Base-by-base conservation (phyloP, 2,888 invertebrate genomes). In the Chorisops tibialis region DNA sequence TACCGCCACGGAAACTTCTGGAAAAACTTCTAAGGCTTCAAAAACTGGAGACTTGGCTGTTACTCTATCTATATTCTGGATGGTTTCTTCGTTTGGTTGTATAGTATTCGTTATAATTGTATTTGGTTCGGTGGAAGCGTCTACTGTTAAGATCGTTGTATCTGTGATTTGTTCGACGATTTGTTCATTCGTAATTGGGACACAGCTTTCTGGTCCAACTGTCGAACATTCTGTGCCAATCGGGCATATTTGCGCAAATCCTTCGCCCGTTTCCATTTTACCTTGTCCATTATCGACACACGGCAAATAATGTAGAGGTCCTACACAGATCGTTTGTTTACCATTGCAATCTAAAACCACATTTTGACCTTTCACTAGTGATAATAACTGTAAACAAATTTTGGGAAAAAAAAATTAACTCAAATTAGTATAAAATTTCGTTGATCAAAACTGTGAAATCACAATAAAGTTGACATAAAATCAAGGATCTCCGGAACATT, bases 121-220 rank as follows among this genome's bases (percentile, higher is more conserved):
- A 18, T 35, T 59, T n/a, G 59, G 47, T n/a, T 47, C 16, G 38
- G 19, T 48, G 7, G 16, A 59, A 59, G 59, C 22, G 59, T 49
- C 49, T 48, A 18, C 49, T 59, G 35, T 11, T 59, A 9, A 21
- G 16, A n/a, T 14, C 16, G 35, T 12, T 38, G 59, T 48, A 38
- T 30, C 11, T 37, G 30, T 12, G 21, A 22, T 37, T 7, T 47
- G n/a, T 16, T 59, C 38, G 38, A 39, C n/a, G 30, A 37, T 6
- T 16, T 16, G 2, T 16, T 22, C 16, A 7, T 18, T 39, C 39
- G n/a, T 38, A 1, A 73, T 24, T 0, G 72, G 68, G 12, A 72
- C 68, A 63, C 77, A 77, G 48, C 75, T 72, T 56, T 72, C 68
- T 9, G 69, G 62, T 7, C 74, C 75, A 65, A 72, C 71, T 63